Conservation (phyloP, 1,140 invertebrate genomes). For the Hylyphantes graminicola region DNA sequence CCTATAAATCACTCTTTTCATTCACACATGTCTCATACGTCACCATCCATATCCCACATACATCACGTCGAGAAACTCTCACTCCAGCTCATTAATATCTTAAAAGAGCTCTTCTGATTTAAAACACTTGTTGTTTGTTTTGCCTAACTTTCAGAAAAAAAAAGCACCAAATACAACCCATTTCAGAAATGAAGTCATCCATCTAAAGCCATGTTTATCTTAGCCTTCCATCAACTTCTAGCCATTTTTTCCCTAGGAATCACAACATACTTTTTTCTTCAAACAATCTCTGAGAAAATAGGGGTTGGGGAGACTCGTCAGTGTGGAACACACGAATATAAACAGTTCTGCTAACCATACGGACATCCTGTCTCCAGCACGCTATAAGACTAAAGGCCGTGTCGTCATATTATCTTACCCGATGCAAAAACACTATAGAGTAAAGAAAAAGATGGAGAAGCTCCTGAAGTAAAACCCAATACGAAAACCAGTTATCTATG, state of each 20-base stretch:
- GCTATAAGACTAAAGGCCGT: constrained; percentile 7
- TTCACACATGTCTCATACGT: not conserved
- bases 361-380: constrained; percentile 42
- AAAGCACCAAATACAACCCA: not conserved
- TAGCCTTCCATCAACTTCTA: constrained; percentile 10
- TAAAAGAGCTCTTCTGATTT: no score
- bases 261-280: constrained; percentile 4
- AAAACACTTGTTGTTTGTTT: no score
- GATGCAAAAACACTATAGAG: constrained; percentile 7
- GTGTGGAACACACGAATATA: constrained; percentile 29
- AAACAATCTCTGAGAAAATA: not conserved
- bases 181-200: not conserved
- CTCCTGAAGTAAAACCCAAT: no score
- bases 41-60: not conserved
- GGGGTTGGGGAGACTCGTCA: constrained; percentile 10
- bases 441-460: not conserved
- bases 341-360: constrained; percentile 36
- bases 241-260: not conserved
- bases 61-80: no score
- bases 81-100: no score
- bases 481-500: no score
- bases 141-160: not conserved
- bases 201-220: not conserved
- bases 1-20: not conserved
- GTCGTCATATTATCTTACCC: constrained; percentile 25